Conservation (phyloP, 2,113 vertebrate genomes). For the Pelecanoides urinatrix region DNA sequence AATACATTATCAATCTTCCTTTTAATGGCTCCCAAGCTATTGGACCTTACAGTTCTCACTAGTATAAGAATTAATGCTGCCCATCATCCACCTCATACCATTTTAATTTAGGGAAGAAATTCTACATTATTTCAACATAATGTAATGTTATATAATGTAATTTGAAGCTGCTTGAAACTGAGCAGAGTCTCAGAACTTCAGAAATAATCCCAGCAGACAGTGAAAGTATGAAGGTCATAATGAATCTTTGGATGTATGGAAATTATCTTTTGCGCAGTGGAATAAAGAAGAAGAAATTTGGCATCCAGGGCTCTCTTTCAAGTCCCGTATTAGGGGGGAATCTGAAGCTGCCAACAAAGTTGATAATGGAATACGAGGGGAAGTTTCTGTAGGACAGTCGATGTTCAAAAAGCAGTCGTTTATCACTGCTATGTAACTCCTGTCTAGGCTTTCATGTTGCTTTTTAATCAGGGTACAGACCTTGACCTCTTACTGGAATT, state of each 20-base stretch:
- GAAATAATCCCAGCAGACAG: conserved; percentile 19
- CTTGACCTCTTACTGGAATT: neutral
- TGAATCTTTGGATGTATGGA: conserved; percentile 5
- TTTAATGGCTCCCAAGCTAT: neutral
- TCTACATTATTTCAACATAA: conserved; percentile 31
- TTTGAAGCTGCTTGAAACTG: conserved; percentile 9
- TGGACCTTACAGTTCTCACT: neutral
- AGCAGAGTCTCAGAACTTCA: neutral
- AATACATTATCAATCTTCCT: neutral
- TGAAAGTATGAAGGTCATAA: conserved; percentile 34
- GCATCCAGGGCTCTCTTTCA: neutral
- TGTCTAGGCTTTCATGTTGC: neutral
- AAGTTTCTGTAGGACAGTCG: neutral
- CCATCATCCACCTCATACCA: neutral
- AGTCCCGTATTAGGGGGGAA: neutral
- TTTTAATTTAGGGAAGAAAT: conserved; percentile 31
- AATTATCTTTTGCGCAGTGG: neutral
- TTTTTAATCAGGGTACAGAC: neutral
- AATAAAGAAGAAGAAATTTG: neutral
- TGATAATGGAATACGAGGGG: neutral
- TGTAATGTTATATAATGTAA: conserved; percentile 4
- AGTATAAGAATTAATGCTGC: conserved; percentile 8
- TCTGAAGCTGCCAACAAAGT: neutral
- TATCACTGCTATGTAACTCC: neutral
- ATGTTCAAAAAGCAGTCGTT: neutral